phyloP scores from a whole-genome alignment of 2,113 vertebrate genomes.

The Neolamprologus sp. region DNA sequence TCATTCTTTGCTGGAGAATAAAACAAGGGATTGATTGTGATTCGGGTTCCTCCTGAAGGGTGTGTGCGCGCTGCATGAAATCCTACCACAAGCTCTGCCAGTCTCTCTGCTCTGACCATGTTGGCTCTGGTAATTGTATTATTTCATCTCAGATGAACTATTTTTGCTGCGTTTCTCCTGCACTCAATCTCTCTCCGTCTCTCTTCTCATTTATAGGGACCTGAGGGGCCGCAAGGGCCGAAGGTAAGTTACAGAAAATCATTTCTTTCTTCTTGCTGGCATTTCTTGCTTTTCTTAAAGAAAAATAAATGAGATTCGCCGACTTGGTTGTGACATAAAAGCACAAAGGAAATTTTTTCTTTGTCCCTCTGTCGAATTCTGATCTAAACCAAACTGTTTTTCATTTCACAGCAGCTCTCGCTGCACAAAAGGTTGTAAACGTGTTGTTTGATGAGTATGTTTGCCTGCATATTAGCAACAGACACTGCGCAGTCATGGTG shows the following conservation, averaged over 20 bases:
- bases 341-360: not conserved
- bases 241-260: conserved; percentile 77
- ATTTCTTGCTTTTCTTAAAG: not conserved
- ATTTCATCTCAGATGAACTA: conserved; percentile 63
- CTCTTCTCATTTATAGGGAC: conserved; percentile 76
- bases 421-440: not conserved
- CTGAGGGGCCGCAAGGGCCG: conserved; percentile 84
- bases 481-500: not conserved
- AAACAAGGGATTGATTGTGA: conserved; percentile 52
- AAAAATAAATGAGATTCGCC: not conserved
- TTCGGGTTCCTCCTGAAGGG: conserved; percentile 28
- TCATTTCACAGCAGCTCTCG: not conserved
- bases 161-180: not conserved
- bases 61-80: conserved; percentile 46
- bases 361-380: not conserved
- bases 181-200: not conserved
- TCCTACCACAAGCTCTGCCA: conserved; percentile 40
- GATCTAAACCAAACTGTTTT: not conserved
- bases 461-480: conserved; percentile 1
- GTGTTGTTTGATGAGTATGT: not conserved
- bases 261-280: not conserved
- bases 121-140: conserved; percentile 61
- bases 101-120: conserved; percentile 53
- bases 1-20: not conserved
- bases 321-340: not conserved